phyloP scores from a whole-genome alignment of 2,888 invertebrate species.

The Malthinus flaveolus region DNA sequence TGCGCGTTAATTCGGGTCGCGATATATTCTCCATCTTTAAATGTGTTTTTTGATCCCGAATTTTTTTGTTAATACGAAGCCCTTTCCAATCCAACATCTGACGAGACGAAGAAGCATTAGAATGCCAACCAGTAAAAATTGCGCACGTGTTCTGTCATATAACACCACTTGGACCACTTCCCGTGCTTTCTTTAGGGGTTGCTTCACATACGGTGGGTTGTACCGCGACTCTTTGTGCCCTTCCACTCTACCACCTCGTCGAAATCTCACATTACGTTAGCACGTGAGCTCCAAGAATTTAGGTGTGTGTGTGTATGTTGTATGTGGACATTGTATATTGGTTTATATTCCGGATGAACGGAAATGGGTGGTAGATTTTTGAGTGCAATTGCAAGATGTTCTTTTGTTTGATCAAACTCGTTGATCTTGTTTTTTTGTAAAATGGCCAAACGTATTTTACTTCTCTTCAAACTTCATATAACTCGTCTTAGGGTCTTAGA shows the following conservation, averaged over 20 bases:
- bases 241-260: conserved; percentile 27
- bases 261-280: conserved; percentile 25
- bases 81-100: conserved; percentile 28
- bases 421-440: conserved; percentile 9
- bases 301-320: conserved; percentile 33
- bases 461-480: not conserved
- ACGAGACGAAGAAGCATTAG: conserved; percentile 22
- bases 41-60: not conserved
- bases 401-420: conserved; percentile 15
- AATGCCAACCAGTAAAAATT: conserved; percentile 35
- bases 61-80: conserved; percentile 20
- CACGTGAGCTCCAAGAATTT: conserved; percentile 30
- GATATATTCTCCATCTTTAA: no score
- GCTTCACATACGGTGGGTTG: conserved; percentile 36
- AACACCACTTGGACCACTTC: conserved; percentile 49
- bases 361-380: conserved; percentile 49
- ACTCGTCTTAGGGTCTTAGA: no score
- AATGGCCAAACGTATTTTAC: conserved; percentile 2
- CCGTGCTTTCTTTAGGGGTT: conserved; percentile 45
- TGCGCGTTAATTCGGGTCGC: no score
- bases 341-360: conserved; percentile 39
- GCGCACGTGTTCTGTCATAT: conserved; percentile 53
- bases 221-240: conserved; percentile 34
- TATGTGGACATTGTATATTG: conserved; percentile 37
- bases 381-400: conserved; percentile 31